Base-by-base conservation (phyloP, 2,888 invertebrate genomes). In the Aplocera efformata region DNA sequence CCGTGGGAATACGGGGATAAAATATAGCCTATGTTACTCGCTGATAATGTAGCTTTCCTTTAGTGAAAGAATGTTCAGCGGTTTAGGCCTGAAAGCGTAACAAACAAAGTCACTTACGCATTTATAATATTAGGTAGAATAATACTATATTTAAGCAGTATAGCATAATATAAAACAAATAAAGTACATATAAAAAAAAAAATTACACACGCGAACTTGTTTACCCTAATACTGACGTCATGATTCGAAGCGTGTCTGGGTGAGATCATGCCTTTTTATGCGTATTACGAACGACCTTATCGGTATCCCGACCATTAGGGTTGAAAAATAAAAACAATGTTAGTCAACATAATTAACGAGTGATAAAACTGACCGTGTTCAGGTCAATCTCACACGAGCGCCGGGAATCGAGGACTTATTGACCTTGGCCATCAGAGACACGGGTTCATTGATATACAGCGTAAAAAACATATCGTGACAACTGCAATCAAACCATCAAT, bases 161-260 rank as follows among this genome's bases (percentile, higher is more conserved):
- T 60, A 68, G 67, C 64, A 66, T 63, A 58, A 66, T 63, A 58
- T n/a, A n/a, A n/a, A n/a, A n/a, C n/a, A n/a, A n/a, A n/a, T n/a
- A n/a, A n/a, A n/a, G n/a, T n/a, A n/a, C n/a, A n/a, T n/a, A n/a
- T n/a, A 56, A 56, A 62, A 64, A 59, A 59, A 65, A 70, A 68
- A 67, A 55, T 50, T 62, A 67, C 55, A 63, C 56, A 58, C 52
- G 56, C 60, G 36, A 56, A 53, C 62, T 63, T 73, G 71, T 70
- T 73, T 69, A 62, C 60, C 44, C 56, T 37, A 30, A 39, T 7
- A 50, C 33, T 79, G 72, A 72, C 75, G 77, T 76, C 77, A 77
- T 46, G 36, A 32, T 43, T 42, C 44, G 41, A 53, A 63, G 50
- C 53, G 53, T 55, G 55, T 56, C 40, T 50, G 65, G 40, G 33